Conservation (phyloP, 2,113 vertebrate species). For the Alouatta palliata region DNA sequence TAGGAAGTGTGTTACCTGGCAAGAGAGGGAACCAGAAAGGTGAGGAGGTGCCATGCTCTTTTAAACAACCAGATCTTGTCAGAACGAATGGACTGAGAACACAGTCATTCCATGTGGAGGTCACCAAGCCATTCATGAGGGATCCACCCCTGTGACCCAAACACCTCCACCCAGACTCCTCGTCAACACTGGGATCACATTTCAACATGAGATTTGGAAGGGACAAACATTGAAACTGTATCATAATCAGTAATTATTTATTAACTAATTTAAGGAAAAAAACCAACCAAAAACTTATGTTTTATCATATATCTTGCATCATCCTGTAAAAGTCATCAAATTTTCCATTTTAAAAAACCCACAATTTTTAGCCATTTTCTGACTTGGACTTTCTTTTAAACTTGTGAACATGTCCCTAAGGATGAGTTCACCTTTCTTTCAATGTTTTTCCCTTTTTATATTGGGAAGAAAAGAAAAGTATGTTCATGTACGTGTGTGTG, state of each 20-base stretch:
- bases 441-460: not conserved
- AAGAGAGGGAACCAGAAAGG: not conserved
- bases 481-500: not conserved
- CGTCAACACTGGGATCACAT: not conserved
- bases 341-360: not conserved
- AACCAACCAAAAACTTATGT: not conserved
- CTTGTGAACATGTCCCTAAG: not conserved
- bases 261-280: not conserved
- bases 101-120: not conserved
- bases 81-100: not conserved
- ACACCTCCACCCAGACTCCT: not conserved
- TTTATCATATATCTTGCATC: not conserved
- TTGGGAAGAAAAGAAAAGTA: not conserved
- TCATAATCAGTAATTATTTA: not conserved
- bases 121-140: not conserved
- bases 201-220: not conserved
- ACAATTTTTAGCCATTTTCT: not conserved
- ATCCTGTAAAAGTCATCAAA: not conserved
- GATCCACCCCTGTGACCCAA: not conserved
- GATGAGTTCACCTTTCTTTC: not conserved
- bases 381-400: conserved; percentile 18
- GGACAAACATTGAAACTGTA: not conserved
- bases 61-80: not conserved
- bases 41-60: not conserved
- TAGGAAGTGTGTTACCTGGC: too few relatives aligned